Evolutionary conservation across 2,797 vertebrate species (phyloP), one percentile per base, ranked within the genome.

Genomic region (Macroramphosus scolopax): DNA sequence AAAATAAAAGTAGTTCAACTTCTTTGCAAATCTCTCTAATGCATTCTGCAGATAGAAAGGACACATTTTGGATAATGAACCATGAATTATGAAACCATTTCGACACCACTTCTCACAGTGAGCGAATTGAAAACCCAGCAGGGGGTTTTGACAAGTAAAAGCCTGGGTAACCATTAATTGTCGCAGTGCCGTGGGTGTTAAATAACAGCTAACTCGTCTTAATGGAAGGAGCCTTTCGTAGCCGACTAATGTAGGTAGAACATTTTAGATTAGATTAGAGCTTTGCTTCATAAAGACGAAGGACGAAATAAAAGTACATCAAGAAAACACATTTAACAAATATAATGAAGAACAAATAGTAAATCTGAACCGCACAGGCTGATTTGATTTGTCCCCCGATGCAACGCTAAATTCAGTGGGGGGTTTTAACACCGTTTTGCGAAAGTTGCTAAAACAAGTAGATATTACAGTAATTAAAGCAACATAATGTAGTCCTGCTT

Each of bases 121-220:
- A 67, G 59, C 68, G 51, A 76, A 75, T 65, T 34, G 52, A 64
- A 51, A 3, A 18, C 61, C 60, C 75, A 60, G 67, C 48, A 42
- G 68, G 73, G 50, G 50, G 52, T 22, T 72, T 56, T 77, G 68
- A 57, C 63, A 72, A 77, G 68, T 60, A 61, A 79, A 80, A 77
- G 63, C 69, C 54, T 53, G 62, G 39, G 59, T 60, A 71, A 80
- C 61, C 67, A 69, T 77, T 87, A 82, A 88, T 78, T 87, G 73
- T 69, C 12, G 16, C 54, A 11, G 15, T 35, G 44, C 53, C 53
- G 53, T 39, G 35, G 20, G 39, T 51, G 49, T 53, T 26, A 67
- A 72, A 69, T 63, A 63, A 76, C 57, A 29, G 47, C 29, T 41
- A 51, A 62, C 38, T 30, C 17, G 34, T 42, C 50, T 68, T 73